phyloP scores from a whole-genome alignment of 2,113 vertebrate genomes.

The Periophthalmodon schlosseri region DNA sequence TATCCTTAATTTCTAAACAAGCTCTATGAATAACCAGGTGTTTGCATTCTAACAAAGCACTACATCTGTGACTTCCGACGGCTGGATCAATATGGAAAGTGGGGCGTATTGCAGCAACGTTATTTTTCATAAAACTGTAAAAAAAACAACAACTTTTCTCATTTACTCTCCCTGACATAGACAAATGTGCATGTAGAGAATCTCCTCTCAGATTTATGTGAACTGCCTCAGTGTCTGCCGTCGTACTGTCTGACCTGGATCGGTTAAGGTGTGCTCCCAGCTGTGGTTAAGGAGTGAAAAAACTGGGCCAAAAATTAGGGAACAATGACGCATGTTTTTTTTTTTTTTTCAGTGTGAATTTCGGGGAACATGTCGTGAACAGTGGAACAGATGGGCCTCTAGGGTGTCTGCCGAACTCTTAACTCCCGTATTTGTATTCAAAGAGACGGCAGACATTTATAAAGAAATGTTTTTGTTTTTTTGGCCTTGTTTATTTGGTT shows the following conservation, averaged over 20 bases:
- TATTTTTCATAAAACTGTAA: not conserved
- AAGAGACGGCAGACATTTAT: conserved; percentile 1
- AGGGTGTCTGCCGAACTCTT: not conserved
- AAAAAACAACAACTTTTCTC: not conserved
- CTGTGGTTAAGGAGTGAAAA: conserved; percentile 25
- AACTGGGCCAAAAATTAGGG: conserved; percentile 24
- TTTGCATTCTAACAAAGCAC: not conserved
- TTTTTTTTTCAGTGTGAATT: conserved; percentile 17
- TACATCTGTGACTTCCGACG: not conserved
- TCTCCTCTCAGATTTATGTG: not conserved
- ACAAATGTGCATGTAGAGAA: not conserved
- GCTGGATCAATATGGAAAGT: conserved; percentile 6
- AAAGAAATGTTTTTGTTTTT: not conserved
- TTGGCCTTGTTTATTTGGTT: not conserved
- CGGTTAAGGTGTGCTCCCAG: conserved; percentile 35
- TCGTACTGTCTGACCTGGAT: conserved; percentile 40
- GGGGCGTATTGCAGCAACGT: not conserved
- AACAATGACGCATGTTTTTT: conserved; percentile 6
- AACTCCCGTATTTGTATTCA: not conserved
- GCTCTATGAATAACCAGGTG: not conserved
- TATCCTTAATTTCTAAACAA: not conserved
- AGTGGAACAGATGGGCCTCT: conserved; percentile 36
- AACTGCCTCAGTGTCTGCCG: not conserved
- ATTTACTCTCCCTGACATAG: conserved; percentile 3
- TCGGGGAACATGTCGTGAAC: conserved; percentile 5